These are phyloP conservation scores for Berghia stephanieae DNA, from an alignment of 1,140 invertebrate genomes.

Conservation along the genomic window DNA sequence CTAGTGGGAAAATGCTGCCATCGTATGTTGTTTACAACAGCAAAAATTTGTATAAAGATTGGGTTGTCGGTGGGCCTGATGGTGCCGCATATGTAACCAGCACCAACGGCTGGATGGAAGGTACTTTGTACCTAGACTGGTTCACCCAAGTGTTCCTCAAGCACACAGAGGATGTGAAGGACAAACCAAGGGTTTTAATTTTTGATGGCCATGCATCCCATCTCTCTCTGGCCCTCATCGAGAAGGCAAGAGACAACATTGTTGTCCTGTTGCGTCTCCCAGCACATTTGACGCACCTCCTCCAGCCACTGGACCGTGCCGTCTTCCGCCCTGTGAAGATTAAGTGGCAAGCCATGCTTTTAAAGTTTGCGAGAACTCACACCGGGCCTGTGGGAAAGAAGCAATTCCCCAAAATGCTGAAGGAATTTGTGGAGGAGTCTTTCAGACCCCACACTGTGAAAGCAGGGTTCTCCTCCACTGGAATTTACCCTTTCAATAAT, in stretches of 20 bases:
- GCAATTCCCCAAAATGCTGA: constrained; percentile 10
- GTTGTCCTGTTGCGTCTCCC: constrained; percentile 4
- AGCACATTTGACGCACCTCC: constrained; percentile 10
- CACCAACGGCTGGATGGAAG: constrained; percentile 33
- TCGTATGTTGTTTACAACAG: constrained; percentile 33
- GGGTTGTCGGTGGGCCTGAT: constrained; percentile 33
- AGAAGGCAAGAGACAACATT: constrained; percentile 9
- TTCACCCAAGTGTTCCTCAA: constrained; percentile 33
- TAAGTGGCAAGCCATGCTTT: constrained; percentile 23
- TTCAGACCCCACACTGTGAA: background rate
- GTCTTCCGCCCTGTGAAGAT: constrained; percentile 25
- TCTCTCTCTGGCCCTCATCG: constrained; percentile 5
- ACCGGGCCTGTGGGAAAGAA: constrained; percentile 8
- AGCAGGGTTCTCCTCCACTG: constrained; percentile 13
- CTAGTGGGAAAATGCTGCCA: constrained; percentile 20
- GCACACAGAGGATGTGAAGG: constrained; percentile 4
- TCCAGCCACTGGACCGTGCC: constrained; percentile 9
- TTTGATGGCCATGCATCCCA: constrained; percentile 28
- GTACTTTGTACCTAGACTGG: constrained; percentile 30
- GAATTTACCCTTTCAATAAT: constrained; percentile 19
- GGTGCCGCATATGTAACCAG: constrained; percentile 20
- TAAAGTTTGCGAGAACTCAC: constrained; percentile 5
- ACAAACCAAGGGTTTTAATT: constrained; percentile 27
- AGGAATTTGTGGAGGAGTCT: background rate
- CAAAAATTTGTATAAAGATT: constrained; percentile 31